Base-by-base conservation (phyloP, 1,140 invertebrate species). In the Bilobella aurantiaca region DNA sequence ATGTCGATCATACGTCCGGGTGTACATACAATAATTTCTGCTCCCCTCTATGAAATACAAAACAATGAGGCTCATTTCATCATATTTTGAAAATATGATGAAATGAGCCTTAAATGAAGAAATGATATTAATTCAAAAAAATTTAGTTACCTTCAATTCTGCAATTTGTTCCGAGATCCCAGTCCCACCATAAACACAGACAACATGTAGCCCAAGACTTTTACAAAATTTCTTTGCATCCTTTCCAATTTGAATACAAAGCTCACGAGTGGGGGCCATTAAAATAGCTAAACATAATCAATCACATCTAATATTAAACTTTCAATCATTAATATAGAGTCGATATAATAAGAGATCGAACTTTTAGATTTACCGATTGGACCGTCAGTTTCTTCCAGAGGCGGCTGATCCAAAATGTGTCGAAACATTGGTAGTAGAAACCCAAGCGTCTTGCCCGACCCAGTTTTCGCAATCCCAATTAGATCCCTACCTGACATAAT, bases 1-100 rank as follows among this genome's bases (percentile, higher is more conserved):
- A 99, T 98, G 77, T 99, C 97, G 74, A 99, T 99, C 96, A 99
- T 99, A 69, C 97, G 82, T 0, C 97, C 97, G 0, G 97, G 96
- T 0, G 97, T 99, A 74, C 96, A 99, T 0, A 99, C 96, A 66
- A 99, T 96, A 64, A 99, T 96, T 79, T 99, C 96, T 0, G 95
- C 92, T 21, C 96, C 96, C 58, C 95, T 83, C 78, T 70, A 60
- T 18, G 49, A 69, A 25, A n/a, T 1, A 64, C 42, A 42, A 37
- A 66, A 66, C 46, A 16, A 34, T 2, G n/a, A n/a, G n/a, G n/a
- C n/a, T n/a, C n/a, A n/a, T n/a, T n/a, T n/a, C n/a, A n/a, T n/a
- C n/a, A n/a, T n/a, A n/a, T n/a, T n/a, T n/a, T n/a, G n/a, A n/a
- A n/a, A n/a, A n/a, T n/a, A n/a, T n/a, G n/a, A n/a, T n/a, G n/a